These are phyloP conservation scores for Ephydatia muelleri DNA, from an alignment of 37 sponge, comb jelly and placozoan species.

Conservation along the genomic window DNA sequence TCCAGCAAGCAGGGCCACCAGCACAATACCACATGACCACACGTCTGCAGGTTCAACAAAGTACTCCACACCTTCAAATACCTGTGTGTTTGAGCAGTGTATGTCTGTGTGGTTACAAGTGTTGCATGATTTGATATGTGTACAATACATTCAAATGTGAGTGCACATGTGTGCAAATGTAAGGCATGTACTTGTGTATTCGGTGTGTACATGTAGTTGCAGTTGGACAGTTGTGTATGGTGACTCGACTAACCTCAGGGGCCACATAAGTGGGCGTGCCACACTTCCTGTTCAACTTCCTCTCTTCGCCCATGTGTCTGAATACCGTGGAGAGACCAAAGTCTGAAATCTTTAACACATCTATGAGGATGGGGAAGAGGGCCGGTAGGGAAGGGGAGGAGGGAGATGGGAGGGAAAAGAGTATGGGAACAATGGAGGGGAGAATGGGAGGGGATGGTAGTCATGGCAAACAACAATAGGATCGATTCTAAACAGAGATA, in stretches of 20 bases:
- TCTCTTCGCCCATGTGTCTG: slow-evolving; percentile 83
- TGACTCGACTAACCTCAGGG: slow-evolving; percentile 76
- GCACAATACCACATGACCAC: slow-evolving; percentile 97
- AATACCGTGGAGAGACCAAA: slow-evolving; percentile 98
- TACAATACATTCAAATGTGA: neutral
- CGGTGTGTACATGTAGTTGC: neutral
- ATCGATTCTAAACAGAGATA: slow-evolving; percentile 2
- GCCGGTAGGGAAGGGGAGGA: neutral
- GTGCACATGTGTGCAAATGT: neutral
- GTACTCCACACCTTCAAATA: slow-evolving; percentile 80
- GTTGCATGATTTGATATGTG: neutral
- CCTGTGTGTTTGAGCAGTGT: slow-evolving; percentile 78
- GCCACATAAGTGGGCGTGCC: slow-evolving; percentile 97
- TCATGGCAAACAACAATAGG: too few species aligned
- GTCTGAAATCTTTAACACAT: slow-evolving; percentile 93
- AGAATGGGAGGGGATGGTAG: too few species aligned
- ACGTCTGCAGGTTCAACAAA: slow-evolving; percentile 93
- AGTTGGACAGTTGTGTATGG: neutral
- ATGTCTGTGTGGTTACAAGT: slow-evolving; percentile 32
- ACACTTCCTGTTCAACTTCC: slow-evolving; percentile 87
- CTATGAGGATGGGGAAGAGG: slow-evolving; percentile 39
- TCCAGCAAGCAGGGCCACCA: slow-evolving; percentile 90
- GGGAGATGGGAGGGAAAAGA: neutral
- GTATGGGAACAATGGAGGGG: neutral
- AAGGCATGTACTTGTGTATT: neutral